Evolutionary conservation across 2,888 invertebrate genomes (phyloP).

Genomic region (Charanyca ferruginea): DNA sequence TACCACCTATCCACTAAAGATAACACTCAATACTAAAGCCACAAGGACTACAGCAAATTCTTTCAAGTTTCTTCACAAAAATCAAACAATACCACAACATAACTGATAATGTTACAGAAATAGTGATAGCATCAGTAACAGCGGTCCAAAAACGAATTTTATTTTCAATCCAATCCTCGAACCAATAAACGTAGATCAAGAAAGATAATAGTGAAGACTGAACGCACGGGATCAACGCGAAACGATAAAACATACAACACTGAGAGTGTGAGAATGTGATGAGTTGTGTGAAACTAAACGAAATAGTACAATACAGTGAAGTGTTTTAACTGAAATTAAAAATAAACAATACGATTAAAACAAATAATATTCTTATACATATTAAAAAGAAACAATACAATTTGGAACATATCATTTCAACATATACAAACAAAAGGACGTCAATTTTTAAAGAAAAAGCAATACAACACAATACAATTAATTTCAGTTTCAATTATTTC

Average conservation of each 20-base stretch:
- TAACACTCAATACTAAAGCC: not conserved
- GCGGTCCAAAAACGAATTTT: constrained; percentile 73
- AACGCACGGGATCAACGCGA: constrained; percentile 64
- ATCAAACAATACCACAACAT: constrained; percentile 39
- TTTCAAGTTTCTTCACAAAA: not conserved
- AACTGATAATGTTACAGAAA: constrained; percentile 43
- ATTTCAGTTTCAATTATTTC: constrained; percentile 26
- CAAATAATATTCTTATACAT: constrained; percentile 13
- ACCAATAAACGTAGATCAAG: constrained; percentile 65
- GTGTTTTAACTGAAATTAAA: constrained; percentile 8
- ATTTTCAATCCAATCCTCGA: constrained; percentile 68
- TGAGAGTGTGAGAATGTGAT: constrained; percentile 9
- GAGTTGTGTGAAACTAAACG: not conserved
- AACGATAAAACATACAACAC: constrained; percentile 4
- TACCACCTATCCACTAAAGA: too few species aligned
- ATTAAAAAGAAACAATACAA: constrained; percentile 50
- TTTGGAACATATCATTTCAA: constrained; percentile 58
- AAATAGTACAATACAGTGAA: constrained; percentile 14
- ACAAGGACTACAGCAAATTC: not conserved
- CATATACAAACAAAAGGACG: constrained; percentile 33
- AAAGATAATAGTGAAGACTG: constrained; percentile 68
- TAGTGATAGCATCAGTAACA: constrained; percentile 55
- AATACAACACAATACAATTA: constrained; percentile 25
- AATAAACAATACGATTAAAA: constrained; percentile 3
- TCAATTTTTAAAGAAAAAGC: constrained; percentile 53